Base-by-base conservation (phyloP, 2,113 vertebrate genomes). In the Heterocephalus glaber region DNA sequence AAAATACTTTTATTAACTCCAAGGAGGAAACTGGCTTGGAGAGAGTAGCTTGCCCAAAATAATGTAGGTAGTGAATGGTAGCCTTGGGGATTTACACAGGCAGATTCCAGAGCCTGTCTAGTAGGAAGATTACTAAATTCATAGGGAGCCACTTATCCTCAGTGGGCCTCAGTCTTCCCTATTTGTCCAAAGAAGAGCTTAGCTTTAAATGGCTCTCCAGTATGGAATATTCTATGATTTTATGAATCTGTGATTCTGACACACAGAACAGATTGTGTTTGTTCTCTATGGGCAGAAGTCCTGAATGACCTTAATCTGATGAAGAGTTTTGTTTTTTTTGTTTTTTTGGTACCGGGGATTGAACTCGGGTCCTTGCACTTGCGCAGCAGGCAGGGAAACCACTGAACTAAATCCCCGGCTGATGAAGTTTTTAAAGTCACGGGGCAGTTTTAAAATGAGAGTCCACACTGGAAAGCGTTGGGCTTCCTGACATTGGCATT, bases 271-370 rank as follows among this genome's bases (percentile, higher is more conserved):
- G 47, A 72, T 65, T 94, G 65, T 79, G 41, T 65, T 85, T 94
- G 54, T 76, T 74, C 33, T 95, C 89, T 63, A 41, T 19, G 47
- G 35, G 58, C 38, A 65, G 33, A 80, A 72, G 58, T 90, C 38
- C 83, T 60, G 49, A 74, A 84, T 92, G 84, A 16, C 47, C 30
- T 89, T 93, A 58, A 85, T 65, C 61, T 87, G 65, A 86, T 52
- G 68, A 83, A 88, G 65, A 94, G n/a, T 44, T 94, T 97, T 93
- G n/a, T n/a, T n/a, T n/a, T n/a, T n/a, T n/a, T 52, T 52, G 52
- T 52, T 52, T 52, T 52, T 52, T n/a, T n/a, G n/a, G n/a, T n/a
- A n/a, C n/a, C n/a, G n/a, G n/a, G n/a, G n/a, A n/a, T n/a, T n/a
- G n/a, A 52, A 12, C 12, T 52, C 52, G 52, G 52, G 52, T 12